Evolutionary conservation across 2,888 invertebrate genomes (phyloP).

Genomic region (Andricus curvator): DNA sequence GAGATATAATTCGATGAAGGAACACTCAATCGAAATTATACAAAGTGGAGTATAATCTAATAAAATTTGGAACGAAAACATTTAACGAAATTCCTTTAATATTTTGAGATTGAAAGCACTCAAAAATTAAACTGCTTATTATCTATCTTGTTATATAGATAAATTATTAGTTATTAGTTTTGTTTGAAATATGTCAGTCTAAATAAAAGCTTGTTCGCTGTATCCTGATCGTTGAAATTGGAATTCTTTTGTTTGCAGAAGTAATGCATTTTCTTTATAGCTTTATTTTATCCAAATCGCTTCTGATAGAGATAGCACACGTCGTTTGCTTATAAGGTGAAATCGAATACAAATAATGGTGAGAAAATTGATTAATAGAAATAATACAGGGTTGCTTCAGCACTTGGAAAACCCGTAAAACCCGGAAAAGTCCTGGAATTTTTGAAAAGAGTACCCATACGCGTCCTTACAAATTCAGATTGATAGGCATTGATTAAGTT

Average conservation of each 20-base stretch:
- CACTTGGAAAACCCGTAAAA: too few species aligned
- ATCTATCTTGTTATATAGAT: too few species aligned
- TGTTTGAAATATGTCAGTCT: not conserved
- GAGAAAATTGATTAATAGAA: not conserved
- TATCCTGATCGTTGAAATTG: not conserved
- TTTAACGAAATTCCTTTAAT: not conserved
- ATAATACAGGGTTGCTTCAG: too few species aligned
- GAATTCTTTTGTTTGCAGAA: not conserved
- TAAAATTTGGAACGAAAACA: not conserved
- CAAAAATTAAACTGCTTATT: not conserved
- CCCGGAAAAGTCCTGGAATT: too few species aligned
- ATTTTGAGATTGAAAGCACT: not conserved
- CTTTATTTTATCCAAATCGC: not conserved
- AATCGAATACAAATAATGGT: not conserved
- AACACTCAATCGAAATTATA: constrained; percentile 14
- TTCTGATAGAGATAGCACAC: not conserved
- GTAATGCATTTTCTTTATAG: not conserved
- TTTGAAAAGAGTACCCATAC: too few species aligned
- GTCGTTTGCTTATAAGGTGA: not conserved
- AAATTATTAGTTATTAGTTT: not conserved
- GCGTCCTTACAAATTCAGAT: too few species aligned
- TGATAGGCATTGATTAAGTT: too few species aligned
- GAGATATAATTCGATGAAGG: not conserved
- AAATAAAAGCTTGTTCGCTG: not conserved
- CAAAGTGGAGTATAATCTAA: constrained; percentile 9